Percentiles rank a stretch among this genome's conserved stretches.
Evolutionary conservation across 2,113 vertebrate genomes (phyloP).

Genomic region (Coreoperca whiteheadi): DNA sequence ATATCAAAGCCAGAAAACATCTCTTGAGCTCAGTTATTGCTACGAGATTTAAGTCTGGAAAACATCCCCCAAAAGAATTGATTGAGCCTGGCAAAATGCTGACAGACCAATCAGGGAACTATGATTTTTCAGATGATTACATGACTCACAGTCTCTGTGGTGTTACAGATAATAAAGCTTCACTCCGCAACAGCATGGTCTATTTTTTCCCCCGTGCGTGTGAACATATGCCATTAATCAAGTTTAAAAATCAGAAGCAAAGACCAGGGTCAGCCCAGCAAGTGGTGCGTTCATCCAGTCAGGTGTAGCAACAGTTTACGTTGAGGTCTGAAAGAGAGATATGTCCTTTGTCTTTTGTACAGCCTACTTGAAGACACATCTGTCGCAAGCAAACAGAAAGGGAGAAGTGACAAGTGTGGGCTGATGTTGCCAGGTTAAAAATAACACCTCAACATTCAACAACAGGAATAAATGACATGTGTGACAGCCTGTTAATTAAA

Average conservation of each 20-base stretch:
- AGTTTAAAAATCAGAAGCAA: slow-evolving; percentile 3
- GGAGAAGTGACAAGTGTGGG: background rate
- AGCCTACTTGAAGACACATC: background rate
- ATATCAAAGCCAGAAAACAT: slow-evolving; percentile 13
- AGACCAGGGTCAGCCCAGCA: background rate
- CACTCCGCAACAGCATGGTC: background rate
- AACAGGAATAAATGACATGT: background rate
- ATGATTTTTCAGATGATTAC: background rate
- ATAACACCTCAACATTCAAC: background rate
- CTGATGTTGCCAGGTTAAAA: background rate
- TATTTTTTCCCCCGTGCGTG: background rate
- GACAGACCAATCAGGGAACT: background rate
- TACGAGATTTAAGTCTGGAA: background rate
- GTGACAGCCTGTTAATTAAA: background rate
- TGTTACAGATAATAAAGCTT: background rate
- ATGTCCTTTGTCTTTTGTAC: background rate
- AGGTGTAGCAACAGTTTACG: slow-evolving; percentile 2
- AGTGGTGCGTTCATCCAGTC: background rate
- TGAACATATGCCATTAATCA: background rate
- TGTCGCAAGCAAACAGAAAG: background rate
- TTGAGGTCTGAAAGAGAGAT: background rate
- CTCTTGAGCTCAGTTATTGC: background rate
- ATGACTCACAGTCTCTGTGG: background rate
- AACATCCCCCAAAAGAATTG: background rate
- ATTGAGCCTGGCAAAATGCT: slow-evolving; percentile 17